Percentiles rank a stretch among this genome's conserved stretches.
Conservation (phyloP, 2,797 vertebrate genomes). For the Enteromius argenteus region DNA sequence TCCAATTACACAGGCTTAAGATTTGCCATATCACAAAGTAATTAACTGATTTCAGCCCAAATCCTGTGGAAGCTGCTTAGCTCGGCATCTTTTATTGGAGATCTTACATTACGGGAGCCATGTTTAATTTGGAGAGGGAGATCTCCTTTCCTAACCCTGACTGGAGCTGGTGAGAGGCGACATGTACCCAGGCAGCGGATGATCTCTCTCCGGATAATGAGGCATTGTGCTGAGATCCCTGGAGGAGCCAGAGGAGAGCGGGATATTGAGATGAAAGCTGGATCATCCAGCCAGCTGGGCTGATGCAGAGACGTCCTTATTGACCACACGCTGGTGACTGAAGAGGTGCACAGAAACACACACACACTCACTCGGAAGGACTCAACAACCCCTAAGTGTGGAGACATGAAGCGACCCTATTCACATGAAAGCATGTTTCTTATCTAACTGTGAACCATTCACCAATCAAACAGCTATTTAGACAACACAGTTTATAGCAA, state of each 20-base stretch:
- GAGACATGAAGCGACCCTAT: background rate
- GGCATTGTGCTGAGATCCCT: constrained; percentile 45
- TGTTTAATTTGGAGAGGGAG: constrained; percentile 52
- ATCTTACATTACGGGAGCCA: constrained; percentile 49
- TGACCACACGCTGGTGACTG: constrained; percentile 24
- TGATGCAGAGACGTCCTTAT: constrained; percentile 26
- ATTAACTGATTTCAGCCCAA: constrained; percentile 50
- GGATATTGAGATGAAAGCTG: constrained; percentile 41
- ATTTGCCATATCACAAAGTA: constrained; percentile 37
- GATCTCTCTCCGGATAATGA: constrained; percentile 46
- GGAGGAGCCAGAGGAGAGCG: constrained; percentile 26
- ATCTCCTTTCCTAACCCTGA: constrained; percentile 48
- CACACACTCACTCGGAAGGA: background rate
- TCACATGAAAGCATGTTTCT: background rate
- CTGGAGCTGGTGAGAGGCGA: constrained; percentile 43
- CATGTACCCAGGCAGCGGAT: constrained; percentile 45
- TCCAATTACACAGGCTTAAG: constrained; percentile 56
- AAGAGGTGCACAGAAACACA: constrained; percentile 7
- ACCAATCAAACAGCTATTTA: background rate
- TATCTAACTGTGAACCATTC: background rate
- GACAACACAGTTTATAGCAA: background rate
- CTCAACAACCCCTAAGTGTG: constrained; percentile 6
- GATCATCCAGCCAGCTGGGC: constrained; percentile 35
- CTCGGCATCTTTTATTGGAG: constrained; percentile 51
- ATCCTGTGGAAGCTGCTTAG: constrained; percentile 50